Evolutionary conservation across 2,797 vertebrate genomes (phyloP).

Genomic region (Xenops minutus): DNA sequence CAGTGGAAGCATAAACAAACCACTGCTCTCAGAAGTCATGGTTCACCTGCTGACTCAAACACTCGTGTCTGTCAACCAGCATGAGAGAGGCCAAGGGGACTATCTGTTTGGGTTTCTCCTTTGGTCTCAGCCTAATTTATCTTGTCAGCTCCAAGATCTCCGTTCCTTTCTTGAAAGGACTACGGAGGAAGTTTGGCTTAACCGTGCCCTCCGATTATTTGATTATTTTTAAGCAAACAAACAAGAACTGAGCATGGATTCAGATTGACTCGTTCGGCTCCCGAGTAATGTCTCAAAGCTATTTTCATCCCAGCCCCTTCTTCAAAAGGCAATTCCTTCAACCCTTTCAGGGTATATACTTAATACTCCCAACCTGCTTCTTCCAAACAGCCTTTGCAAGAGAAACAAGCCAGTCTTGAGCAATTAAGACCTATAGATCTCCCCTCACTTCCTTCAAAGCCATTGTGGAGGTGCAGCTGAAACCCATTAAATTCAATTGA

Average conservation of each 20-base stretch:
- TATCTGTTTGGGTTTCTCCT: conserved; percentile 36
- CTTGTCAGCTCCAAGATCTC: conserved; percentile 39
- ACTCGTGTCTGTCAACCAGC: conserved; percentile 16
- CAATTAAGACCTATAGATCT: conserved; percentile 64
- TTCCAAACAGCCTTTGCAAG: conserved; percentile 51
- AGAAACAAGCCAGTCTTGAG: conserved; percentile 63
- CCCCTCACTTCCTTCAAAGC: conserved; percentile 68
- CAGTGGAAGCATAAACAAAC: conserved; percentile 49
- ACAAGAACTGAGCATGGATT: neutral
- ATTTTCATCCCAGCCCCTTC: neutral
- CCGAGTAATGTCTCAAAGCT: neutral
- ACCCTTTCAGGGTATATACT: conserved; percentile 20
- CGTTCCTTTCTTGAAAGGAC: conserved; percentile 8
- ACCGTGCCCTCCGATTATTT: neutral
- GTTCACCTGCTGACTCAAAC: conserved; percentile 50
- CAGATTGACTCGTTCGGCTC: neutral
- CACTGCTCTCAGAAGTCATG: conserved; percentile 41
- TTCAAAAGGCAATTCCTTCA: neutral
- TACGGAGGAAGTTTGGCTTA: conserved; percentile 12
- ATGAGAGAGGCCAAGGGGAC: conserved; percentile 20
- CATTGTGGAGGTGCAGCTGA: conserved; percentile 71
- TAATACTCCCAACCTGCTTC: conserved; percentile 42
- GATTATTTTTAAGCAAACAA: conserved; percentile 32
- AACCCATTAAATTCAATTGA: conserved; percentile 74
- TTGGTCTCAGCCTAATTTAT: conserved; percentile 28